Percentiles rank a stretch among this genome's conserved stretches.
Evolutionary conservation across 2,113 vertebrate genomes (phyloP).

Genomic region (Pontoporia blainvillei): DNA sequence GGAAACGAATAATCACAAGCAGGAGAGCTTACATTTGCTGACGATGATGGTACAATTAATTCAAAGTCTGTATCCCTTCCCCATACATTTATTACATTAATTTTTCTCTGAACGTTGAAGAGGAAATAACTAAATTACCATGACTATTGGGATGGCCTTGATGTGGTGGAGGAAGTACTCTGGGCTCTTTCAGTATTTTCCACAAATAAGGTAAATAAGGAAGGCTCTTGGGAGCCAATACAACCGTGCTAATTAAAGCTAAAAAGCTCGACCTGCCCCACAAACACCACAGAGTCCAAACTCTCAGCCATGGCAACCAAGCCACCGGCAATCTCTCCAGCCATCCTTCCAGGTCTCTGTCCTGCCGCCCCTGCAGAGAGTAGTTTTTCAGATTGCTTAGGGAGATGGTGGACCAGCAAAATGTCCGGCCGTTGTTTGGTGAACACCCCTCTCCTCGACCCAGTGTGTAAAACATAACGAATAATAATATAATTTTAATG

Average conservation of each 20-base stretch:
- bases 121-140: background rate
- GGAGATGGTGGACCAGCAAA: background rate
- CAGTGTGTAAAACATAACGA: background rate
- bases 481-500: background rate
- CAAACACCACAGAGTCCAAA: background rate
- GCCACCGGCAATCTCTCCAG: background rate
- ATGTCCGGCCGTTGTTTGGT: rapidly evolving
- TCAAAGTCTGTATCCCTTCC: background rate
- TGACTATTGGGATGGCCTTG: background rate
- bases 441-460: background rate
- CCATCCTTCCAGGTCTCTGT: background rate
- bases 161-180: background rate
- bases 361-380: background rate
- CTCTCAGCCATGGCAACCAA: background rate
- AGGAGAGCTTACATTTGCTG: background rate
- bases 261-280: background rate
- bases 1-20: background rate
- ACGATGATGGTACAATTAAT: background rate
- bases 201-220: background rate
- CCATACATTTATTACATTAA: background rate
- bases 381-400: background rate
- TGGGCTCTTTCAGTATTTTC: background rate
- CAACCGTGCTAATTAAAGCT: background rate
- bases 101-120: background rate
- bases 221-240: background rate